These are phyloP conservation scores for Vanacampus margaritifer DNA, from an alignment of 2,113 vertebrate genomes.

Conservation along the genomic window DNA sequence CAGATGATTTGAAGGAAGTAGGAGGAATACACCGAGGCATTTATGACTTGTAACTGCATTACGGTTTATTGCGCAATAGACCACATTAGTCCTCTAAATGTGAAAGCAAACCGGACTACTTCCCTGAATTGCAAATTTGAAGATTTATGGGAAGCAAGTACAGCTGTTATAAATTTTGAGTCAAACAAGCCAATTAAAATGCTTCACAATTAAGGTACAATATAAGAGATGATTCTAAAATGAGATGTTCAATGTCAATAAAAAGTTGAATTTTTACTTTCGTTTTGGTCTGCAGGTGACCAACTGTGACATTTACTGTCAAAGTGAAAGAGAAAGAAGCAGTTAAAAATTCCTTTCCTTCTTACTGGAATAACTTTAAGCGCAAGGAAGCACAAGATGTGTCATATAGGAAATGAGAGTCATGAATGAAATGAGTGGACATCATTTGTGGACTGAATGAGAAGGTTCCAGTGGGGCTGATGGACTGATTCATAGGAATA, in stretches of 20 bases:
- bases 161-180: background rate
- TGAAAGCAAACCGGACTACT: conserved; percentile 6
- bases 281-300: too few relatives aligned
- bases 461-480: background rate
- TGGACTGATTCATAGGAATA: background rate
- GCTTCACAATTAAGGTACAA: background rate
- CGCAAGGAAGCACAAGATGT: background rate
- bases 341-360: background rate
- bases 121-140: background rate
- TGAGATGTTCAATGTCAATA: too few relatives aligned
- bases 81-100: background rate
- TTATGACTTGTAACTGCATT: background rate
- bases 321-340: background rate
- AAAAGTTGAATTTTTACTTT: background rate
- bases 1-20: conserved; percentile 13
- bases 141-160: background rate
- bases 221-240: too few relatives aligned
- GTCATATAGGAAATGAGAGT: background rate
- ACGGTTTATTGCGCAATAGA: background rate
- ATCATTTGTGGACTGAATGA: too few relatives aligned
- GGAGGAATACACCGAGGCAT: background rate
- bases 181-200: background rate
- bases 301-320: background rate
- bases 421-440: background rate
- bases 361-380: background rate